These are phyloP conservation scores for Latrodectus hesperus DNA, from an alignment of 2,888 invertebrate genomes.

Conservation along the genomic window DNA sequence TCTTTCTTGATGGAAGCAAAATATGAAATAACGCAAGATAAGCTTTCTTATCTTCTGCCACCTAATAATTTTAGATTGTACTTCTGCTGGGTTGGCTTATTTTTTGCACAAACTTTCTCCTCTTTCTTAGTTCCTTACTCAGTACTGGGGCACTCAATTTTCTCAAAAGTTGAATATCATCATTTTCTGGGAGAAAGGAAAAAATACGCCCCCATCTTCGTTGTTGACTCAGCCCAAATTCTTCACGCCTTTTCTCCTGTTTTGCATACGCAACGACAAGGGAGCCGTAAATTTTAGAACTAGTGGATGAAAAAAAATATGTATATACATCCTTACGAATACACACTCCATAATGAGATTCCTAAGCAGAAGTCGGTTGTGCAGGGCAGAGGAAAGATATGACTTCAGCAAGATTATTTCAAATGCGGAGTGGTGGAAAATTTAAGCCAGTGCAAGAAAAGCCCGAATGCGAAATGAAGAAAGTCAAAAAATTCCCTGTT, in stretches of 20 bases:
- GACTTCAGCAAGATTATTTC: slow-evolving; percentile 68
- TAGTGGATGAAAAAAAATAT: slow-evolving; percentile 8
- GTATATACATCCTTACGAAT: slow-evolving; percentile 41
- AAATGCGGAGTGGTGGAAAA: slow-evolving; percentile 53
- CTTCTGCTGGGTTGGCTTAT: slow-evolving; percentile 14
- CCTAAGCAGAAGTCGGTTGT: slow-evolving; percentile 19
- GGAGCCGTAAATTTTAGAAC: slow-evolving; percentile 41
- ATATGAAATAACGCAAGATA: neutral
- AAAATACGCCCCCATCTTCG: slow-evolving; percentile 16
- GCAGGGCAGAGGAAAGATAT: slow-evolving; percentile 37
- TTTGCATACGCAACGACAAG: slow-evolving; percentile 65
- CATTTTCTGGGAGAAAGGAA: slow-evolving; percentile 26
- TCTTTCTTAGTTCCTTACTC: neutral
- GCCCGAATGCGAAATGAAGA: slow-evolving; percentile 56
- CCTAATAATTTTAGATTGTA: slow-evolving; percentile 18
- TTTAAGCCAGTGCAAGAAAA: slow-evolving; percentile 48
- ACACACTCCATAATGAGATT: slow-evolving; percentile 61
- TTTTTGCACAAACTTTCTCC: neutral
- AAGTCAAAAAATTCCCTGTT: slow-evolving; percentile 47
- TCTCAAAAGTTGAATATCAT: slow-evolving; percentile 59
- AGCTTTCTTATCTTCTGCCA: neutral
- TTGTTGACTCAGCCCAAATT: slow-evolving; percentile 63
- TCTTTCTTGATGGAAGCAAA: neutral
- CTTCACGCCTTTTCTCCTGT: slow-evolving; percentile 43
- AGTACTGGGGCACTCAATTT: slow-evolving; percentile 62